A percentile compares a stretch with the other conserved stretches of the same genome.
Evolutionary conservation across 2,113 vertebrate genomes (phyloP).

Genomic region (Psephotus haematonotus): DNA sequence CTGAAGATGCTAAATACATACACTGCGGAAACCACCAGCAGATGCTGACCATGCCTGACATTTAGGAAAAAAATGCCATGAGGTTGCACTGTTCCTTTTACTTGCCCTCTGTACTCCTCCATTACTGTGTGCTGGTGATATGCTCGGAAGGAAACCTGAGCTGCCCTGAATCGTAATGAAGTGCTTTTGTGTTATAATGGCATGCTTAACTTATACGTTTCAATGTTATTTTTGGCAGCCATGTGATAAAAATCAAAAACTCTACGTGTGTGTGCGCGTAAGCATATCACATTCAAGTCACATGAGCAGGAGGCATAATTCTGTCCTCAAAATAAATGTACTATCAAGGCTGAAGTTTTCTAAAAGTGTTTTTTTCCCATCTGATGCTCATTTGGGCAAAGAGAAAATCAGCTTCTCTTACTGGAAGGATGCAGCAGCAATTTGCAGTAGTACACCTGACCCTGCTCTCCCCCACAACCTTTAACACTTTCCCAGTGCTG

Average conservation of each 20-base stretch:
- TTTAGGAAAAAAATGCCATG: not conserved
- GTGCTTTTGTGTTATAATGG: not conserved
- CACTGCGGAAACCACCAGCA: not conserved
- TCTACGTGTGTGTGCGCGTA: not conserved
- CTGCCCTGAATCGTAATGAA: not conserved
- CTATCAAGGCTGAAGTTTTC: not conserved
- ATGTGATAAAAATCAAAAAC: conserved; percentile 10
- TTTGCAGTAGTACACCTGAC: not conserved
- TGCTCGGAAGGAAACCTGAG: not conserved
- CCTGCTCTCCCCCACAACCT: no score
- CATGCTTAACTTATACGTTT: not conserved
- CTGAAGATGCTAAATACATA: not conserved
- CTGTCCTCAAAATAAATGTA: not conserved
- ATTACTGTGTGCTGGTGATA: not conserved
- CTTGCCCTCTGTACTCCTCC: not conserved
- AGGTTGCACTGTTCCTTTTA: not conserved
- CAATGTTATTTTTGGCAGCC: conserved; percentile 23
- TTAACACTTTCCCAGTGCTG: not conserved
- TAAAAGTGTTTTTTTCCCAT: not conserved
- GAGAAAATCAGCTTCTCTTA: not conserved
- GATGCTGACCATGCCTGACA: not conserved
- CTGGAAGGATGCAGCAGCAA: not conserved
- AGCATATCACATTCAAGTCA: not conserved
- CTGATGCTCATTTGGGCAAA: not conserved
- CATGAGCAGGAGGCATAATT: not conserved